These are phyloP conservation scores for Notospermus geniculatus DNA, from an alignment of 1,140 invertebrate genomes.

Conservation along the genomic window DNA sequence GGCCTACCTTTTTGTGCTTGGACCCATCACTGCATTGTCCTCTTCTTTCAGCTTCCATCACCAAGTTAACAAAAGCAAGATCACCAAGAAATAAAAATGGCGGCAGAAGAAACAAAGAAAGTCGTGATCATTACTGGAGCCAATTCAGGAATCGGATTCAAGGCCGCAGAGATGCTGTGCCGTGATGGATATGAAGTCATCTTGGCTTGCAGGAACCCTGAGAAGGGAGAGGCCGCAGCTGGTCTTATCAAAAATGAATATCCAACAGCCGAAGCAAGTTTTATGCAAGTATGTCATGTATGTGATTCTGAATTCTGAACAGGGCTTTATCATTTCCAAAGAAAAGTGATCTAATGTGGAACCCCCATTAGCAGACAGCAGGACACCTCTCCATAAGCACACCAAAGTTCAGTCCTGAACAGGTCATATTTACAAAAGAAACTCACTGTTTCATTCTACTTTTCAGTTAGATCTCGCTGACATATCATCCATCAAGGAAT, in stretches of 20 bases:
- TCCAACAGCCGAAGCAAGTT: conserved; percentile 24
- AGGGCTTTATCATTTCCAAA: too few relatives aligned
- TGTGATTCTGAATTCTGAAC: neutral
- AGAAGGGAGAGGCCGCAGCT: conserved; percentile 26
- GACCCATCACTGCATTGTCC: too few relatives aligned
- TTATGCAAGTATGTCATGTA: conserved; percentile 22
- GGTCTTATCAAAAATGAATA: conserved; percentile 63
- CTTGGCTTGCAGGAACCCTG: conserved; percentile 69
- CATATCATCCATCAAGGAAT: conserved; percentile 25
- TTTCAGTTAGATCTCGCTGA: conserved; percentile 22
- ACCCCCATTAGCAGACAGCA: too few relatives aligned
- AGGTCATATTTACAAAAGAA: neutral
- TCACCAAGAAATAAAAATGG: too few relatives aligned
- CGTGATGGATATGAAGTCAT: conserved; percentile 59
- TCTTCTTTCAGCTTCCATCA: too few relatives aligned
- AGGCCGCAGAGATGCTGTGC: conserved; percentile 23
- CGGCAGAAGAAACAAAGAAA: too few relatives aligned
- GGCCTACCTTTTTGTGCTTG: too few relatives aligned
- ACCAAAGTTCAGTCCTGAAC: neutral
- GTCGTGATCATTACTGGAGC: conserved; percentile 30
- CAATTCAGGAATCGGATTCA: conserved; percentile 27
- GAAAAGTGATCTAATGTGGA: too few relatives aligned
- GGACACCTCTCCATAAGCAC: neutral
- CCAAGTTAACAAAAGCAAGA: too few relatives aligned
- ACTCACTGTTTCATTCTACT: neutral